These are phyloP conservation scores for Tipula vernalis DNA, from an alignment of 2,888 invertebrate species.

Conservation along the genomic window DNA sequence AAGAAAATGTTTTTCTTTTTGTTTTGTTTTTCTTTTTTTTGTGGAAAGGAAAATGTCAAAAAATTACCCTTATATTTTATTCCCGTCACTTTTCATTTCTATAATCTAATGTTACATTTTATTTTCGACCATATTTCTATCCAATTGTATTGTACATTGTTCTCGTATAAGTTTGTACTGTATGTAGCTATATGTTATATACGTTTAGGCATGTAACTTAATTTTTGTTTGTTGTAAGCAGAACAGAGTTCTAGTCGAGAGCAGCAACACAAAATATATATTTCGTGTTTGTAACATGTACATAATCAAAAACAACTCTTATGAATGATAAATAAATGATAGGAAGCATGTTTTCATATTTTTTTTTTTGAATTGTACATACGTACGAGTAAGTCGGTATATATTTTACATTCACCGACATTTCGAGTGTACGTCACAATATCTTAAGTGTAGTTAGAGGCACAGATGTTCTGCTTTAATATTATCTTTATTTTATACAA, in stretches of 20 bases:
- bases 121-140: neutral
- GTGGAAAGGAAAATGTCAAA: neutral
- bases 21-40: neutral
- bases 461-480: neutral
- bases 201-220: neutral
- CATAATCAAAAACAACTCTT: neutral
- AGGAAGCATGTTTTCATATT: neutral
- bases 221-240: neutral
- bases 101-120: neutral
- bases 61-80: neutral
- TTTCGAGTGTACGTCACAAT: neutral
- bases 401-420: no score
- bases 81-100: conserved; percentile 4
- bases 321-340: neutral
- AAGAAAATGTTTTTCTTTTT: neutral
- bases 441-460: neutral
- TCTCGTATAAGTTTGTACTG: neutral
- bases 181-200: neutral
- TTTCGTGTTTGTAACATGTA: neutral
- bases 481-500: neutral
- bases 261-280: neutral
- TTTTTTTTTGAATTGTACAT: neutral
- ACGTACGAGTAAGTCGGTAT: neutral
- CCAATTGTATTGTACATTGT: neutral
- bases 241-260: neutral